Percentiles rank a stretch among this genome's conserved stretches.
phyloP scores from a whole-genome alignment of 2,113 vertebrate species.

The Amphilophus citrinellus region DNA sequence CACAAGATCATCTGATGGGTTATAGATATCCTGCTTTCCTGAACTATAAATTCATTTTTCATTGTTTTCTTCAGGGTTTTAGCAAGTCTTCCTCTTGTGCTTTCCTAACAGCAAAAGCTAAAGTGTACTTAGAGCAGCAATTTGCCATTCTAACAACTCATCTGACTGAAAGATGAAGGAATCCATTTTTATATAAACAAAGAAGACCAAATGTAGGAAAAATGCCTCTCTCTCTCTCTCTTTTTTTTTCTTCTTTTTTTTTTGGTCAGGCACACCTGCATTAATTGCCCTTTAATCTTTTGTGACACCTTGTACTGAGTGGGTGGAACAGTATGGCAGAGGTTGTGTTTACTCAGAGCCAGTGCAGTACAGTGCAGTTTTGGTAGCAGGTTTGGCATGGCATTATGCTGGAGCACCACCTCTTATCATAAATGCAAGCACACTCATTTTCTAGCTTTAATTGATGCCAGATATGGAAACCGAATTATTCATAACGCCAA shows the following conservation, averaged over 20 bases:
- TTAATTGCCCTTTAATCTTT: constrained; percentile 30
- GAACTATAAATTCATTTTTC: constrained; percentile 32
- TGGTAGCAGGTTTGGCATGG: constrained; percentile 13
- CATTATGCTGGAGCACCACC: background rate
- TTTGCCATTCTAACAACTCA: background rate
- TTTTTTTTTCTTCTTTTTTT: background rate
- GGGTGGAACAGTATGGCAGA: constrained; percentile 21
- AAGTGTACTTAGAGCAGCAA: background rate
- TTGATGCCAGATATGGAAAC: background rate
- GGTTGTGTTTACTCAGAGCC: constrained; percentile 40
- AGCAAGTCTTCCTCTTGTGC: background rate
- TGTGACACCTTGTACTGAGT: constrained; percentile 6
- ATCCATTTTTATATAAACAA: constrained; percentile 23
- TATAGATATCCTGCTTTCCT: constrained; percentile 33
- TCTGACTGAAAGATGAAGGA: constrained; percentile 4
- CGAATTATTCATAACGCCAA: background rate
- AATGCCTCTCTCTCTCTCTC: background rate
- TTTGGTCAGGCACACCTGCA: constrained; percentile 26
- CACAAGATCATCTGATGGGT: constrained; percentile 10
- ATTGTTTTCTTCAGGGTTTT: constrained; percentile 30
- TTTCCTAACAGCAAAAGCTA: background rate
- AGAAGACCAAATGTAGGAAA: constrained; percentile 21
- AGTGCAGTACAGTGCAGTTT: constrained; percentile 14
- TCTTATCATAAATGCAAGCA: constrained; percentile 17
- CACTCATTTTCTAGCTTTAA: constrained; percentile 8